Percentiles rank a stretch among this genome's conserved stretches.
These are phyloP conservation scores for Zele albiditarsus DNA, from an alignment of 2,888 invertebrate species.

Conservation along the genomic window DNA sequence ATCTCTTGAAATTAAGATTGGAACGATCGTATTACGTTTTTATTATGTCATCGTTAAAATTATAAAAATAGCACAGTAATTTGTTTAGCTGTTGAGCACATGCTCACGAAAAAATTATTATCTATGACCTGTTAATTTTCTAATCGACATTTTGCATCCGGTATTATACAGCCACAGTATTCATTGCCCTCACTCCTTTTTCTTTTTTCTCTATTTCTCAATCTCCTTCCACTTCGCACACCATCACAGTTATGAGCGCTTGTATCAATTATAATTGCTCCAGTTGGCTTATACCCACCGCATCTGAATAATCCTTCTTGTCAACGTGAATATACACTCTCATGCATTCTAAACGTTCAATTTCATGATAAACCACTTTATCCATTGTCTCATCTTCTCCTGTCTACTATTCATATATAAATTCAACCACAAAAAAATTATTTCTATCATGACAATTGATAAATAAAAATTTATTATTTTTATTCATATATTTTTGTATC, in stretches of 20 bases:
- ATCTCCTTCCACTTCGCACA: not conserved
- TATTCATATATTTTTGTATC: too few relatives aligned
- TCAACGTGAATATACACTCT: slow-evolving; percentile 11
- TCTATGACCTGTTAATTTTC: slow-evolving; percentile 17
- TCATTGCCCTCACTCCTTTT: not conserved
- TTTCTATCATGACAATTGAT: too few relatives aligned
- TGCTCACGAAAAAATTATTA: not conserved
- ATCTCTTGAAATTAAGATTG: too few relatives aligned
- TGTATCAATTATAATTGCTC: slow-evolving; percentile 20
- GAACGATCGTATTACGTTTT: too few relatives aligned
- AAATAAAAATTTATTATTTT: too few relatives aligned
- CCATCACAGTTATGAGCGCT: slow-evolving; percentile 14
- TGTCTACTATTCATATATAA: not conserved
- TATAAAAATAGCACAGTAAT: not conserved
- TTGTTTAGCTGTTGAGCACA: not conserved
- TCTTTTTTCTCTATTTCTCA: not conserved
- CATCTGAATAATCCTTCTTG: slow-evolving; percentile 19
- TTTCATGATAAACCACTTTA: not conserved
- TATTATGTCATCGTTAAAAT: slow-evolving; percentile 9
- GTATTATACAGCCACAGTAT: not conserved
- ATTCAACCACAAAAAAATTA: not conserved
- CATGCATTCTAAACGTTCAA: slow-evolving; percentile 9
- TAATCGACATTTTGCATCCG: not conserved
- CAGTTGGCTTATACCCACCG: not conserved
- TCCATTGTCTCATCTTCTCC: not conserved